These are phyloP conservation scores for Aradophagus sp. DNA, from an alignment of 1,140 invertebrate species.

Conservation along the genomic window DNA sequence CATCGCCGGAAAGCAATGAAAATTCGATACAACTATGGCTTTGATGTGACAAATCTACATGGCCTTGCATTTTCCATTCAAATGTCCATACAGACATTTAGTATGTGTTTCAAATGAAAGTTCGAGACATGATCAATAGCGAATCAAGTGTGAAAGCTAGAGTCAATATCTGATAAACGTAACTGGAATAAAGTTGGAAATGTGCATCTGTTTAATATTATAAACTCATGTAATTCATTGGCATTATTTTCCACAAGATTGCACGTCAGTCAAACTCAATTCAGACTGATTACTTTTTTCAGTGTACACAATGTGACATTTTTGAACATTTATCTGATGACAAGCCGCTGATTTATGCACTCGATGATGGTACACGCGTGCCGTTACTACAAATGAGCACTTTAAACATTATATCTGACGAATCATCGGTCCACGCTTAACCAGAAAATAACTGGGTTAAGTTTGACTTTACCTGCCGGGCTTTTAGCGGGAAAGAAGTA, in stretches of 20 bases:
- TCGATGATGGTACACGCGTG: conserved; percentile 73
- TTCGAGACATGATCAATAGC: no score
- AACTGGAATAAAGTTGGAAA: no score
- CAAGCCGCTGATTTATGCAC: conserved; percentile 72
- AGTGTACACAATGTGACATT: conserved; percentile 61
- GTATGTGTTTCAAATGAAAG: no score
- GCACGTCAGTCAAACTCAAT: no score
- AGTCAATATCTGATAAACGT: no score
- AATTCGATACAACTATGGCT: conserved; percentile 20
- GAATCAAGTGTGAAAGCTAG: no score
- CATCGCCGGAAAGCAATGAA: conserved; percentile 35
- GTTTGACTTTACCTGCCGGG: conserved; percentile 71
- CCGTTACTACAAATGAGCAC: conserved; percentile 71
- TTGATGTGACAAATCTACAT: no score
- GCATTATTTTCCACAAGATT: no score
- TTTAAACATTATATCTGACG: conserved; percentile 66
- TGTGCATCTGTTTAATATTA: no score
- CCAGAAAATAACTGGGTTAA: conserved; percentile 75
- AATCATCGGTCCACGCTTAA: conserved; percentile 69
- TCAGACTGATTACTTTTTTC: conserved; percentile 6
- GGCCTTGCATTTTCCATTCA: no score
- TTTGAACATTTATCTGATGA: conserved; percentile 74
- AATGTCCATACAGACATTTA: no score
- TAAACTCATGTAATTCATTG: no score
- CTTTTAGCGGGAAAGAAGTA: conserved; percentile 56